Conservation (phyloP, 30 jellyfish, hydroid and myxozoan genomes). For the Morbakka virulenta region DNA sequence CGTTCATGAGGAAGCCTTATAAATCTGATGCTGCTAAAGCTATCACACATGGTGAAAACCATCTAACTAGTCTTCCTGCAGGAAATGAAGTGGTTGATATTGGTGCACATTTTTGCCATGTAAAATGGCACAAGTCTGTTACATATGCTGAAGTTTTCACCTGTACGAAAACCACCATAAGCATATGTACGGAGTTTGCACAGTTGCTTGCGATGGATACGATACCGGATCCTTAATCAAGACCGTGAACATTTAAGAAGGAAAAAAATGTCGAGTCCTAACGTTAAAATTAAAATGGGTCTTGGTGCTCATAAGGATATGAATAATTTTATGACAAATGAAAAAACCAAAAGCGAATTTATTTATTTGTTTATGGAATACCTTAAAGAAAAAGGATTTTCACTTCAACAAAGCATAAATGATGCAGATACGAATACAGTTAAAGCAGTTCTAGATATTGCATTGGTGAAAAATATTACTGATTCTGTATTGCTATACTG, state of each 20-base stretch:
- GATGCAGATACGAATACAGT: constrained; percentile 58
- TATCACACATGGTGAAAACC: no score
- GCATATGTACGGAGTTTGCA: constrained; percentile 27
- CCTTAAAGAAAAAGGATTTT: constrained; percentile 24
- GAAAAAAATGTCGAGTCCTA: no score
- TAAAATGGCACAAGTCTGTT: constrained; percentile 54
- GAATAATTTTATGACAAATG: constrained; percentile 42
- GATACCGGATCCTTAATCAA: no score
- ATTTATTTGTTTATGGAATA: constrained; percentile 2
- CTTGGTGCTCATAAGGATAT: no score
- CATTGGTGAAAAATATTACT: constrained; percentile 1
- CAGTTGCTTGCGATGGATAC: constrained; percentile 46
- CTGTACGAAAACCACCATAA: constrained; percentile 9
- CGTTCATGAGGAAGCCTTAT: constrained; percentile 63
- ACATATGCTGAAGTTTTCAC: constrained; percentile 5
- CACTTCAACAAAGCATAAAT: constrained; percentile 13
- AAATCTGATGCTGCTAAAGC: no score
- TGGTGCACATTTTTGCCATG: constrained; percentile 60
- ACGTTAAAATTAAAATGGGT: no score
- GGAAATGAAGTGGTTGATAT: constrained; percentile 41
- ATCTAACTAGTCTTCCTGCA: no score
- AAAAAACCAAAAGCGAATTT: constrained; percentile 8
- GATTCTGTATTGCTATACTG: constrained; percentile 37
- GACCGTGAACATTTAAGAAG: no score
- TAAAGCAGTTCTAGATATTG: constrained; percentile 21